Conservation (phyloP, 1,140 invertebrate genomes). For the Araneus ventricosus region DNA sequence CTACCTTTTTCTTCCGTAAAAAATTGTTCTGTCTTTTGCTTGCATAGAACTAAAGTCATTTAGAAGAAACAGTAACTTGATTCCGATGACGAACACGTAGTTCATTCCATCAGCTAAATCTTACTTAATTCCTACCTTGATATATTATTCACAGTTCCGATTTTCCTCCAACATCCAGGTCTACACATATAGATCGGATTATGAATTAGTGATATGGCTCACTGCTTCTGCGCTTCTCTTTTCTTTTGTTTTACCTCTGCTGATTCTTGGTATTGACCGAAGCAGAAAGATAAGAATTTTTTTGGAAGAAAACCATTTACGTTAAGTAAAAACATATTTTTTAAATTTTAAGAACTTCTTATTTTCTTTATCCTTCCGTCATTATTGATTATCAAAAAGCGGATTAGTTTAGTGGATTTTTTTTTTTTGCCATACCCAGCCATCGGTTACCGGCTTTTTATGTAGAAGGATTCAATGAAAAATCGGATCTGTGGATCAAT, state of each 20-base stretch:
- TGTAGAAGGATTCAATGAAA: too few species aligned
- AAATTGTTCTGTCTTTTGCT: neutral
- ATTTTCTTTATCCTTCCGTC: too few species aligned
- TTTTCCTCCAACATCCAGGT: neutral
- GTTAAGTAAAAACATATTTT: too few species aligned
- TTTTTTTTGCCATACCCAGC: too few species aligned
- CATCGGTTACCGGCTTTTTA: too few species aligned
- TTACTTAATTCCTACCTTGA: neutral
- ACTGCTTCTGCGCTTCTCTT: neutral
- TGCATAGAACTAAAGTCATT: neutral
- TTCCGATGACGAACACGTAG: neutral
- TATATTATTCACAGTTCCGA: neutral
- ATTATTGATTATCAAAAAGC: too few species aligned
- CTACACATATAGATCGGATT: neutral
- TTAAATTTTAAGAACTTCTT: too few species aligned
- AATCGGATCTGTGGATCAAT: too few species aligned
- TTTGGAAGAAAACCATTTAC: neutral
- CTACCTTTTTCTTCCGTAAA: neutral
- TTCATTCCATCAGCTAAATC: constrained; percentile 17
- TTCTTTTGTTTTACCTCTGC: neutral
- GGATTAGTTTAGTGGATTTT: too few species aligned
- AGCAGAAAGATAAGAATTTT: neutral
- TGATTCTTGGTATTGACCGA: neutral
- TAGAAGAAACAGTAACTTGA: neutral
- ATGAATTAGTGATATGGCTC: neutral